Evolutionary conservation across 2,113 vertebrate genomes (phyloP), one percentile per base, ranked within the genome.

Genomic region (Archocentrus centrarchus): DNA sequence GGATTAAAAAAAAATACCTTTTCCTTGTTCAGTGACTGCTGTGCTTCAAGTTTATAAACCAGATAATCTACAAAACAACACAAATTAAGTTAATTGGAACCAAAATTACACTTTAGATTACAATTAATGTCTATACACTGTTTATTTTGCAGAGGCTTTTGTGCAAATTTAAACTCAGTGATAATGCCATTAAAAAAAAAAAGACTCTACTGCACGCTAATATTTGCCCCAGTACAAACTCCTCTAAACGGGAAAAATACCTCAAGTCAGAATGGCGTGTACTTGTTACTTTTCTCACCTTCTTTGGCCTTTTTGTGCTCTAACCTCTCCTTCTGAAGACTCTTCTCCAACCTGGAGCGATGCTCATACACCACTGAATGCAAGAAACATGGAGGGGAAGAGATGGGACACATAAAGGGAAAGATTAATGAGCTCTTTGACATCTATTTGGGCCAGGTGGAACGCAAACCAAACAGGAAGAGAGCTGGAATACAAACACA

Each of bases 241-340:
- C 27, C 47, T n/a, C 66, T 18, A 32, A 32, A 32, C 1, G 6
- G 17, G 17, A 32, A 27, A 73, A 8, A 73, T 73, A 32, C 27
- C 47, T 9, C 11, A 32, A 9, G 68, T 53, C 17, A 18, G 24
- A 77, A 41, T 22, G 22, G 55, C 85, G 27, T 0, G 7, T 27
- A 17, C 7, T 24, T 27, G 59, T 55, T 18, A 55, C 18, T 80
- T 88, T 32, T 81, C 90, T 96, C 96, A 98, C 98, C 98, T 97
- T 99, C 98, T 95, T 99, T 99, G 32, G 98, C 96, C 93, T 99
- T 99, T 94, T 99, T 99, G 91, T 99, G 98, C 86, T 99, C 98
- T 62, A 97, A 93, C 87, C 98, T 96, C 93, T 99, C 98, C 92
- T 99, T 99, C 88, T 99, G 98, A 83, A 99, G 95, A 47, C 98